Evolutionary conservation across 2,888 invertebrate species (phyloP), one percentile per base, ranked within the genome.

Genomic region (Drosophila robusta): DNA sequence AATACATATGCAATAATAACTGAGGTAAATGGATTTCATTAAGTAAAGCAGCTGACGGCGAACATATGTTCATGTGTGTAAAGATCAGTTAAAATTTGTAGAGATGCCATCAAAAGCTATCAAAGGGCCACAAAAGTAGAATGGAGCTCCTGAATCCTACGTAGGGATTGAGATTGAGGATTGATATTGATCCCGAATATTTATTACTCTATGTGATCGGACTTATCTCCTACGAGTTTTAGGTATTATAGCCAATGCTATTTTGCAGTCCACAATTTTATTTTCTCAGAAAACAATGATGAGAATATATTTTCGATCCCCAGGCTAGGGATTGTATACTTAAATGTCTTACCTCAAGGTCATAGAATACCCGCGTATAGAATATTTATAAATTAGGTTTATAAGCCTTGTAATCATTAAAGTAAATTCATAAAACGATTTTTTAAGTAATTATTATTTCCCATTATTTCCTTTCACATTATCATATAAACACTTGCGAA

Each of bases 1-100:
- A 84, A 84, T 74, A 80, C 18, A 58, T 60, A 72, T 75, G 78
- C 75, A 73, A 83, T 61, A 70, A 18, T 41, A 70, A 56, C 34
- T 41, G 26, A 46, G 54, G 3, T 29, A 9, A 22, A 42, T 18
- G 26, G 3, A 45, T 41, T 56, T 6, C n/a, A 39, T 4, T 4
- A 41, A 24, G 14, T 29, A 3, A 29, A 29, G 29, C 2, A 9
- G 9, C 8, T 9, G 2, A 9, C 3, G 29, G 9, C 3, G 9
- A 9, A 29, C 9, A 9, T 9, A 9, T 9, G 8, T 29, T 29
- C 9, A 9, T 29, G n/a, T n/a, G n/a, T n/a, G n/a, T 9, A 29
- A 29, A 9, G 29, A 29, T 29, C 8, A 9, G 29, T 9, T 9
- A 8, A 9, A 9, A 6, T 26, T 0, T 26, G 7, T 26, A 26